A percentile compares a stretch with the other conserved stretches of the same genome.
phyloP scores from a whole-genome alignment of 2,888 invertebrate genomes.

The Hipparchia sbordonii region DNA sequence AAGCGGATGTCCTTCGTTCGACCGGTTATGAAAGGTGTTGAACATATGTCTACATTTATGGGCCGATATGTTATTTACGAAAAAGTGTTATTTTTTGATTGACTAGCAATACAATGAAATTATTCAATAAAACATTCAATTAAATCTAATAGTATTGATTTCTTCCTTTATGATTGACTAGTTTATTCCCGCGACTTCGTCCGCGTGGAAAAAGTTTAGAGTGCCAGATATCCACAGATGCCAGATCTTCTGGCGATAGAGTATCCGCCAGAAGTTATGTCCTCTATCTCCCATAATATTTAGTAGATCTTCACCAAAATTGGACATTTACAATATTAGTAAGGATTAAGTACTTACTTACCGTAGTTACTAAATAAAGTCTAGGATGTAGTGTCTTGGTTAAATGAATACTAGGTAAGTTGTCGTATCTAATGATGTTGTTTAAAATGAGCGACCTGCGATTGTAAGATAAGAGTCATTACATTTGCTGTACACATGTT shows the following conservation, averaged over 20 bases:
- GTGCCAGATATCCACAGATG: no score
- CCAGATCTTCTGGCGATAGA: no score
- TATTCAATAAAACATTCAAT: slow-evolving; percentile 4
- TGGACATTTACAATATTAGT: background rate
- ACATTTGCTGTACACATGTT: slow-evolving; percentile 27
- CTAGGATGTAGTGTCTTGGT: background rate
- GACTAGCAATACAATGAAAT: slow-evolving; percentile 15
- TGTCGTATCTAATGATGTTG: slow-evolving; percentile 10
- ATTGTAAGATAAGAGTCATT: slow-evolving; percentile 32
- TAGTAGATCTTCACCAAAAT: background rate
- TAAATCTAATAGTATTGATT: background rate
- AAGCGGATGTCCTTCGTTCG: slow-evolving; percentile 81
- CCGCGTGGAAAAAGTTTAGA: no score
- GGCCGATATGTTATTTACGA: slow-evolving; percentile 47
- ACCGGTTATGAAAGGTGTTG: slow-evolving; percentile 83
- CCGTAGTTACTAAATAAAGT: background rate
- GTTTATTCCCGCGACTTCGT: background rate
- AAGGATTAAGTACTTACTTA: no score
- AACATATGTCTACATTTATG: slow-evolving; percentile 73
- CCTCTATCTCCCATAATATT: no score
- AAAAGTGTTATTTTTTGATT: slow-evolving; percentile 44
- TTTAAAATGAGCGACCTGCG: slow-evolving; percentile 19
- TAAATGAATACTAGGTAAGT: slow-evolving; percentile 12
- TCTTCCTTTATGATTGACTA: background rate
- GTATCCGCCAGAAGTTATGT: no score